A percentile compares a stretch with the other conserved stretches of the same genome.
phyloP scores from a whole-genome alignment of 2,888 invertebrate species.

The Monopis laevigella region DNA sequence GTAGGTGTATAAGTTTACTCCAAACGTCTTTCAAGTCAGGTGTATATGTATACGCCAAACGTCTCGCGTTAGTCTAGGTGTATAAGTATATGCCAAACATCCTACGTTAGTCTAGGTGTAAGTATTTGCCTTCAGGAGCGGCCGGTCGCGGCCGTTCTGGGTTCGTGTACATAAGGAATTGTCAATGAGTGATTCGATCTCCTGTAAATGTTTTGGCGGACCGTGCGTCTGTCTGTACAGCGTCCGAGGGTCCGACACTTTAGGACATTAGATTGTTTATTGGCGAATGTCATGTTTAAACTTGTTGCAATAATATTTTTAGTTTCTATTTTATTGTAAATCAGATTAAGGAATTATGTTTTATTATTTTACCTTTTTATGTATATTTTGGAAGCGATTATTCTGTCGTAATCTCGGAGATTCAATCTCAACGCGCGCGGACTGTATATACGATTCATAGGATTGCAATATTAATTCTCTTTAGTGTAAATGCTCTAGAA shows the following conservation, averaged over 20 bases:
- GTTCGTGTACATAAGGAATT: constrained; percentile 5
- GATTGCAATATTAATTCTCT: constrained; percentile 55
- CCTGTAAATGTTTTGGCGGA: constrained; percentile 67
- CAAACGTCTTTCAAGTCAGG: too few relatives aligned
- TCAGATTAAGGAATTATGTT: constrained; percentile 45
- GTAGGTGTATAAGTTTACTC: constrained; percentile 59
- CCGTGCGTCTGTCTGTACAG: constrained; percentile 25
- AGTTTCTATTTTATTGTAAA: constrained; percentile 59
- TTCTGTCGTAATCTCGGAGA: constrained; percentile 61
- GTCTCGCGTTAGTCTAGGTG: constrained; percentile 64
- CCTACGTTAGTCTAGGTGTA: constrained; percentile 59
- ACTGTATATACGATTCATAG: constrained; percentile 24
- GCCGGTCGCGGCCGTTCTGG: constrained; percentile 14
- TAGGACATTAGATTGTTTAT: background rate
- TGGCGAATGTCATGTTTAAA: constrained; percentile 28
- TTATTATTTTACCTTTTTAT: constrained; percentile 43
- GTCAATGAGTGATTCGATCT: constrained; percentile 65
- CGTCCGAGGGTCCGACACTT: background rate
- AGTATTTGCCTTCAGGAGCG: constrained; percentile 63
- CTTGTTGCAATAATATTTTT: constrained; percentile 58
- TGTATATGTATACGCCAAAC: too few relatives aligned
- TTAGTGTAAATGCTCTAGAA: constrained; percentile 62
- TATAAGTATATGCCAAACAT: constrained; percentile 68
- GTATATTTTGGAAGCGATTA: constrained; percentile 52
- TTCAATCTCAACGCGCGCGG: constrained; percentile 42